Percentiles rank a stretch among this genome's conserved stretches.
These are phyloP conservation scores for Adelosebastes latens DNA, from an alignment of 2,797 vertebrate genomes.

Conservation along the genomic window DNA sequence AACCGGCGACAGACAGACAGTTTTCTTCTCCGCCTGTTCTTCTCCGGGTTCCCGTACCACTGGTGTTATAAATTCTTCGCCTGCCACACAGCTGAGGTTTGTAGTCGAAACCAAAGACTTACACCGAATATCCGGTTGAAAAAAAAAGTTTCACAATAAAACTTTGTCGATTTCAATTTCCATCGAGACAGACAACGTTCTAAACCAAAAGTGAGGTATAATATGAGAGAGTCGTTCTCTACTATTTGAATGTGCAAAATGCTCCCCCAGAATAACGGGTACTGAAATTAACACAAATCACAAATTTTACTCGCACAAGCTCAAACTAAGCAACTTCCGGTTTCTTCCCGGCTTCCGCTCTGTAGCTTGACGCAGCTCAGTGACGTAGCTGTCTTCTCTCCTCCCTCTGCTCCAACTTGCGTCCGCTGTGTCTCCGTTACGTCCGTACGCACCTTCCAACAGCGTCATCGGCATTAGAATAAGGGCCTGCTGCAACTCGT, in stretches of 20 bases:
- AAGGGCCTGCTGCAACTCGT: constrained; percentile 54
- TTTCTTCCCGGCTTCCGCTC: rapidly evolving
- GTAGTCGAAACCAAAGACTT: constrained; percentile 46
- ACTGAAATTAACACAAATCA: rapidly evolving
- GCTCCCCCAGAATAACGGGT: rapidly evolving
- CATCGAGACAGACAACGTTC: background rate
- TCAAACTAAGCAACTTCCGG: background rate
- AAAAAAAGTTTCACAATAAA: constrained; percentile 47
- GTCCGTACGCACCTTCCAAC: constrained; percentile 68
- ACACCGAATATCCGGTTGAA: background rate
- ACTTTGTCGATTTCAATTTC: rapidly evolving
- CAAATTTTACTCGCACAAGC: constrained; percentile 5
- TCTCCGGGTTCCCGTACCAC: constrained; percentile 39
- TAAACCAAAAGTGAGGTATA: rapidly evolving
- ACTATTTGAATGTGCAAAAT: rapidly evolving
- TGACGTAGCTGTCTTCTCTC: constrained; percentile 73
- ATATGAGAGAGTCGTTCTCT: rapidly evolving
- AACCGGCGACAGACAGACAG: constrained; percentile 24
- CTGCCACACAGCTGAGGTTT: constrained; percentile 74
- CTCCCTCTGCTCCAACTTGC: constrained; percentile 76
- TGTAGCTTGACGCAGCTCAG: constrained; percentile 12
- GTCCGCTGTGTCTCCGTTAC: constrained; percentile 83
- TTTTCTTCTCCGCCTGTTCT: constrained; percentile 42
- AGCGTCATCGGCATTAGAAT: constrained; percentile 78
- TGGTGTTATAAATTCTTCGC: constrained; percentile 72